Conservation (phyloP, 2,888 invertebrate species). For the Platypus cylindrus region DNA sequence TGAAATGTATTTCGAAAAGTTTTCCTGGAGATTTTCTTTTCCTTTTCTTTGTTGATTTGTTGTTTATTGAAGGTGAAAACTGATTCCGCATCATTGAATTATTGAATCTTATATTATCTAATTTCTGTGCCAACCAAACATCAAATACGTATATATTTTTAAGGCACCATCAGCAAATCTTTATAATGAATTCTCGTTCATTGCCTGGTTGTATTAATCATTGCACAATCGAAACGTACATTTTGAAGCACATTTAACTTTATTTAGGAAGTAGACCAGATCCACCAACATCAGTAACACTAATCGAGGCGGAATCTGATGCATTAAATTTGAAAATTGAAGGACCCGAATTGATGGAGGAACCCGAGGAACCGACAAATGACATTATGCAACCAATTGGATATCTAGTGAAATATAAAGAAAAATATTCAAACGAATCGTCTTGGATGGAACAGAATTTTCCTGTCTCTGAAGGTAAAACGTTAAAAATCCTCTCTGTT, state of each 20-base stretch:
- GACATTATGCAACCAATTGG: constrained; percentile 29
- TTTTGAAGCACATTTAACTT: too few relatives aligned
- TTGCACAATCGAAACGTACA: too few relatives aligned
- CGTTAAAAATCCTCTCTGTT: too few relatives aligned
- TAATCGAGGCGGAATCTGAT: constrained; percentile 23
- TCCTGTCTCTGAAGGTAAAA: constrained; percentile 22
- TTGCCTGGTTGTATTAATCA: too few relatives aligned
- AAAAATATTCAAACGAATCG: constrained; percentile 16
- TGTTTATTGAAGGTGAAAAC: too few relatives aligned
- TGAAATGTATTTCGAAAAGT: background rate
- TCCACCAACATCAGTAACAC: constrained; percentile 31
- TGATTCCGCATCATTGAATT: too few relatives aligned
- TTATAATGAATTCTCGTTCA: too few relatives aligned
- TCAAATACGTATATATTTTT: too few relatives aligned
- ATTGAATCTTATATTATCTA: too few relatives aligned
- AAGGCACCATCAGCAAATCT: too few relatives aligned
- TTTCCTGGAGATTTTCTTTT: background rate
- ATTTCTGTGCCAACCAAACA: too few relatives aligned
- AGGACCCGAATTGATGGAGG: constrained; percentile 19
- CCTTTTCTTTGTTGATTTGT: too few relatives aligned
- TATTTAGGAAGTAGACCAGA: constrained; percentile 40
- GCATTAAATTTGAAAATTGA: constrained; percentile 25
- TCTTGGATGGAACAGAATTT: constrained; percentile 20
- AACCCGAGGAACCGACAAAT: constrained; percentile 18
- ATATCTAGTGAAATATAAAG: constrained; percentile 25